Percentiles rank a stretch among this genome's conserved stretches.
Evolutionary conservation across 2,797 vertebrate genomes (phyloP).

Genomic region (Arctocebus calabarensis): DNA sequence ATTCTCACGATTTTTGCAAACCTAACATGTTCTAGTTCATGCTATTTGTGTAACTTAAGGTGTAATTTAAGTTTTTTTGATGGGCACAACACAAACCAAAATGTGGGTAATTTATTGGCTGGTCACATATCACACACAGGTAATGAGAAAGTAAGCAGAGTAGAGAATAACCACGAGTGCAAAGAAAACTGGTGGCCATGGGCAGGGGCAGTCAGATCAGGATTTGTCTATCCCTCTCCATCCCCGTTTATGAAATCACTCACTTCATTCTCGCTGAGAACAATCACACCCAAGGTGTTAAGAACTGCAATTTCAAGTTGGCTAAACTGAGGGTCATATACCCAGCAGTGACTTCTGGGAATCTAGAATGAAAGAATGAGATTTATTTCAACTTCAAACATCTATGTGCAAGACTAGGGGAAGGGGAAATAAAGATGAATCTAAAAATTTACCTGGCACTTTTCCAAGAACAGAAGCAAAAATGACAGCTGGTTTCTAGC

Average conservation of each 20-base stretch:
- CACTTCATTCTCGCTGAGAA: conserved; percentile 95
- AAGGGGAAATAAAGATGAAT: fast-evolving
- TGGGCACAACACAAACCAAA: neutral
- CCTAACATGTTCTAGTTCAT: neutral
- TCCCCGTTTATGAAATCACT: neutral
- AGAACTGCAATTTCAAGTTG: conserved; percentile 88
- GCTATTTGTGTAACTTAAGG: neutral
- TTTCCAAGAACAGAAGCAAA: conserved; percentile 93
- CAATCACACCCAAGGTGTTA: conserved; percentile 89
- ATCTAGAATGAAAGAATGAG: conserved; percentile 86
- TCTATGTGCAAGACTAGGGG: neutral
- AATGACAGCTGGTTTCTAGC: conserved; percentile 94
- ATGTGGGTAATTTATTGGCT: neutral
- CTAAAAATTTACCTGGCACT: conserved; percentile 87
- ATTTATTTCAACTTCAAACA: fast-evolving
- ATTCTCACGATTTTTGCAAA: neutral
- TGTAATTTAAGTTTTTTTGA: neutral
- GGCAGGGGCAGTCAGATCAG: neutral
- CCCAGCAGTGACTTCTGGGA: conserved; percentile 86
- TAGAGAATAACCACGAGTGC: neutral
- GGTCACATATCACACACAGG: neutral
- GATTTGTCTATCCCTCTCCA: fast-evolving
- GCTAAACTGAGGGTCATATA: conserved; percentile 95
- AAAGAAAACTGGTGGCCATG: neutral
- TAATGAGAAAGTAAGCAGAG: neutral